phyloP scores from a whole-genome alignment of 1,140 invertebrate species.

The Lineus longissimus region DNA sequence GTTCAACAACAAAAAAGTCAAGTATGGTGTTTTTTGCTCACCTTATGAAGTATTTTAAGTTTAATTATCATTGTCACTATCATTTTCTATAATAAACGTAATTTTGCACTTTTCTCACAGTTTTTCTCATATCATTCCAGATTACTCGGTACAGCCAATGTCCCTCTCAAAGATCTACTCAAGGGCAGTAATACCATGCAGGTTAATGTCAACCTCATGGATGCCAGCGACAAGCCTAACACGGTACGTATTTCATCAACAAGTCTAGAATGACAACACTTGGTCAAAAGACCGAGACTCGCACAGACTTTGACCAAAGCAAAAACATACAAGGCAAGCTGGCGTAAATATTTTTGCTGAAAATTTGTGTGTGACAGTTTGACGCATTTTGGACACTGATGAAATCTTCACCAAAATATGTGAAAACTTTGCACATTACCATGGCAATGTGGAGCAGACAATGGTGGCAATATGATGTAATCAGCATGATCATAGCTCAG shows the following conservation, averaged over 20 bases:
- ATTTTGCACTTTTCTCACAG: background rate
- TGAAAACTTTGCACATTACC: too few relatives aligned
- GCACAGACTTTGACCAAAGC: slow-evolving; percentile 13
- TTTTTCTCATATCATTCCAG: slow-evolving; percentile 19
- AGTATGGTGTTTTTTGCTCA: slow-evolving; percentile 11
- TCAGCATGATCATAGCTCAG: too few relatives aligned
- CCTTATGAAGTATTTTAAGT: background rate
- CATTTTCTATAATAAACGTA: background rate
- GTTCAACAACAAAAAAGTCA: background rate
- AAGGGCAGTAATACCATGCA: slow-evolving; percentile 38
- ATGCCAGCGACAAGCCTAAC: slow-evolving; percentile 34
- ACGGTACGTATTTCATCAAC: slow-evolving; percentile 23
- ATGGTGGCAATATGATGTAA: too few relatives aligned
- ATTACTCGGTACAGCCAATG: slow-evolving; percentile 42
- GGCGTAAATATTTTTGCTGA: background rate
- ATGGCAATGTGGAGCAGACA: too few relatives aligned
- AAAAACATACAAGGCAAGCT: background rate
- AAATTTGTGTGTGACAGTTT: background rate
- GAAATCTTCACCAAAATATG: too few relatives aligned
- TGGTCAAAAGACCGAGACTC: slow-evolving; percentile 27
- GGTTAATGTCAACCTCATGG: slow-evolving; percentile 38
- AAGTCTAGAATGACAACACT: too few relatives aligned
- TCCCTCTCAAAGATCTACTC: slow-evolving; percentile 40
- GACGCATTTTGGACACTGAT: background rate
- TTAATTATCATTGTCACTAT: slow-evolving; percentile 8